These are phyloP conservation scores for Laupala kohalensis DNA, from an alignment of 1,140 invertebrate species.

Conservation along the genomic window DNA sequence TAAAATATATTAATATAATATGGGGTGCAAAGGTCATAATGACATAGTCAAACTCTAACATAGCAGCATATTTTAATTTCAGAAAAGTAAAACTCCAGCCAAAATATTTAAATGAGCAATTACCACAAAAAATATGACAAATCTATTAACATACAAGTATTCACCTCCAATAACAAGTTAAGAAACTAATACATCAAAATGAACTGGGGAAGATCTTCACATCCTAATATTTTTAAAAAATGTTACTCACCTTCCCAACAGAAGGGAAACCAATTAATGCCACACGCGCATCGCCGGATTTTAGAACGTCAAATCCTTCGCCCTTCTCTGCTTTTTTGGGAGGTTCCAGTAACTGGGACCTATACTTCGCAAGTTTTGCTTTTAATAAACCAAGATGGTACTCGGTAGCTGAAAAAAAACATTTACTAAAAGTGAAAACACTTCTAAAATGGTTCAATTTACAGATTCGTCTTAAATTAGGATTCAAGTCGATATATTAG, in stretches of 20 bases:
- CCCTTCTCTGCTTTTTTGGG: slow-evolving; percentile 93
- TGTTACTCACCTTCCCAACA: slow-evolving; percentile 64
- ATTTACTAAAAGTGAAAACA: no score
- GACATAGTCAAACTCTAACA: no score
- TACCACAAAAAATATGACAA: no score
- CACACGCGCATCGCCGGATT: slow-evolving; percentile 97
- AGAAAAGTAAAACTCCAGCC: no score
- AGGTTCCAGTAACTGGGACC: slow-evolving; percentile 89
- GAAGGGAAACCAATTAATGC: slow-evolving; percentile 96
- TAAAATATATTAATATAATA: no score
- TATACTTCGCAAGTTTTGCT: slow-evolving; percentile 96
- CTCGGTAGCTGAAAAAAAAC: slow-evolving; percentile 70
- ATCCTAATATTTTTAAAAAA: neutral
- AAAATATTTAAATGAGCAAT: no score
- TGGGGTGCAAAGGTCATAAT: no score
- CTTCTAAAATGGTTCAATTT: neutral
- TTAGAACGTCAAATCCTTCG: slow-evolving; percentile 99
- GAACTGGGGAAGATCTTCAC: no score
- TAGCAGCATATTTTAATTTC: no score
- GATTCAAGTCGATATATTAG: neutral
- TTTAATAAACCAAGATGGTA: slow-evolving; percentile 97
- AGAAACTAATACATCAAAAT: no score
- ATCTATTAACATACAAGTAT: no score
- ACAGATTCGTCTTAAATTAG: neutral
- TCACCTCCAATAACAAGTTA: no score